Conservation (phyloP, 2,113 vertebrate species). For the Lynx canadensis region DNA sequence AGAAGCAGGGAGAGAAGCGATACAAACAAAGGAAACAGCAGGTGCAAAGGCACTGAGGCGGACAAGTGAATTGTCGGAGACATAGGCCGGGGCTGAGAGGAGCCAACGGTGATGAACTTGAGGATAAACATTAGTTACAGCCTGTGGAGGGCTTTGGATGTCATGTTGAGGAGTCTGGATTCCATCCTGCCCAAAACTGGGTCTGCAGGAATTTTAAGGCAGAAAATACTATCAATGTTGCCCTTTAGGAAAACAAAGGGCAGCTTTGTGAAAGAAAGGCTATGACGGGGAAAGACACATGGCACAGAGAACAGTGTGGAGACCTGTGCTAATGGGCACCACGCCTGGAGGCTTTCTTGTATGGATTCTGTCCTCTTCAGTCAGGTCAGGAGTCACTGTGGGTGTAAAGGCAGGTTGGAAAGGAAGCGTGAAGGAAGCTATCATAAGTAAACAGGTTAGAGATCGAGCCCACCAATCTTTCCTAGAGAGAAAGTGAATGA, state of each 20-base stretch:
- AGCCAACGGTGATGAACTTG: neutral
- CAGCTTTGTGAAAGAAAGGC: neutral
- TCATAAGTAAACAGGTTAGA: neutral
- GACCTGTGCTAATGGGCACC: neutral
- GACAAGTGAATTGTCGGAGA: neutral
- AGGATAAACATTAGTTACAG: neutral
- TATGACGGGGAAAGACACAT: neutral
- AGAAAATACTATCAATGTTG: neutral
- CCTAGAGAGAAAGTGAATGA: neutral
- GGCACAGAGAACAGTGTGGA: neutral
- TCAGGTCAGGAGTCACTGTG: too few relatives aligned
- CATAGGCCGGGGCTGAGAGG: neutral
- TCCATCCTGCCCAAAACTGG: neutral
- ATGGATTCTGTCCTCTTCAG: neutral
- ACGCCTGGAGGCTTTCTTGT: neutral
- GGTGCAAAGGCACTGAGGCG: neutral
- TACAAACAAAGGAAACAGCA: neutral
- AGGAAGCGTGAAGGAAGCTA: neutral
- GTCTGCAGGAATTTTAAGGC: neutral
- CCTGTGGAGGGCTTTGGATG: neutral
- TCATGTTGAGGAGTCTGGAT: neutral
- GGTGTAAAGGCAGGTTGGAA: neutral
- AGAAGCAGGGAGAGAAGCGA: neutral
- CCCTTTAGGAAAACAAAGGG: neutral
- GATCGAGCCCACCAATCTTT: neutral